These are phyloP conservation scores for Lasioglossum oenotherae DNA, from an alignment of 2,888 invertebrate species.

Conservation along the genomic window DNA sequence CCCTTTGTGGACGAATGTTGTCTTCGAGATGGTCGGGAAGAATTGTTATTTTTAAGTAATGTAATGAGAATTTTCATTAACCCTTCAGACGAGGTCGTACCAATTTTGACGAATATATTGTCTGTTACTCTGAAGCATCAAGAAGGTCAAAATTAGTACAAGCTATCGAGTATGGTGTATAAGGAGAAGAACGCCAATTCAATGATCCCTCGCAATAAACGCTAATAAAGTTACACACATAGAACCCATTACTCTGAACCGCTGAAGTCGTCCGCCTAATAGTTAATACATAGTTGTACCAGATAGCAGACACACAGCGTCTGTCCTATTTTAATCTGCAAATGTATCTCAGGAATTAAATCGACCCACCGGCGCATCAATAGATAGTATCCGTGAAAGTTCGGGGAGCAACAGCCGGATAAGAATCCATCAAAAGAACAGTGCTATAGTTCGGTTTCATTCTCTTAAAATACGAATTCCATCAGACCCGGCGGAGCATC, in stretches of 20 bases:
- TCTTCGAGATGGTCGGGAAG: too few species aligned
- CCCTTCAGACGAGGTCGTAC: too few species aligned
- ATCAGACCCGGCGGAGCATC: background rate
- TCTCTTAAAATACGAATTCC: conserved; percentile 7
- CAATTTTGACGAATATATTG: too few species aligned
- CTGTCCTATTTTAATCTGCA: background rate
- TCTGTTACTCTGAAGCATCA: too few species aligned
- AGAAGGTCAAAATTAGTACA: too few species aligned
- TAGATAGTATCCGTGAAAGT: background rate
- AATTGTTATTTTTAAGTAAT: too few species aligned
- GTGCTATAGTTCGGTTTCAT: background rate
- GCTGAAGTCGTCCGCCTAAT: background rate
- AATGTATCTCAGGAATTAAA: background rate
- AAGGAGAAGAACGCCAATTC: background rate
- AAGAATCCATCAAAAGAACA: conserved; percentile 10
- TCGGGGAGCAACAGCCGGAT: background rate
- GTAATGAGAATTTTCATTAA: too few species aligned
- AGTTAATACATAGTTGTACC: background rate
- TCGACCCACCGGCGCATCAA: background rate
- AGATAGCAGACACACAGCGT: background rate
- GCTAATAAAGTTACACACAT: background rate
- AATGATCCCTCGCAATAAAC: background rate
- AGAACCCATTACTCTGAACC: background rate
- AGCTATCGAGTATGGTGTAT: too few species aligned
- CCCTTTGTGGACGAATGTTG: too few species aligned